phyloP scores from a whole-genome alignment of 53 echinoderm and acorn worm genomes.

The Holothuria scabra region DNA sequence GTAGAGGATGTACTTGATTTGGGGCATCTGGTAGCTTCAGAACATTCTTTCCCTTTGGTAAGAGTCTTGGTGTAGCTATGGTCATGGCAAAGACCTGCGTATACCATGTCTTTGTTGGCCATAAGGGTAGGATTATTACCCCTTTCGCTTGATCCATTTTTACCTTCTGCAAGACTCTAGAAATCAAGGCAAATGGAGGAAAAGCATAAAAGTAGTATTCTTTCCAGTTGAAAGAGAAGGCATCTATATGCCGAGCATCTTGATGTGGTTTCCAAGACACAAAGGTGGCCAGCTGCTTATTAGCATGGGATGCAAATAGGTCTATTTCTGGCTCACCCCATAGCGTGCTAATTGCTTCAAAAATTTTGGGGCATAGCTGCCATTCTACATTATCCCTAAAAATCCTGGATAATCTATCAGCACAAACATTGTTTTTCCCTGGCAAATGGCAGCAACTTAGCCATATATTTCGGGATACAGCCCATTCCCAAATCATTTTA shows the following conservation, averaged over 20 bases:
- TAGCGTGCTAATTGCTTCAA: background rate
- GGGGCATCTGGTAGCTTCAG: background rate
- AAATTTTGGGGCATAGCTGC: background rate
- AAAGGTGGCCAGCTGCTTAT: too few species aligned
- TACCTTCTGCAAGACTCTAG: too few species aligned
- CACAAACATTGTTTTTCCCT: too few species aligned
- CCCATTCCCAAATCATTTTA: too few species aligned
- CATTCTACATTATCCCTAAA: too few species aligned
- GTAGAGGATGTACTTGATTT: too few species aligned
- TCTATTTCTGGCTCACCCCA: background rate
- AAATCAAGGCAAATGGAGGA: conserved; percentile 17
- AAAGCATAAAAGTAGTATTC: conserved; percentile 26
- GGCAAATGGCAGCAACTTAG: too few species aligned
- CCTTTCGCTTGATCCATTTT: background rate
- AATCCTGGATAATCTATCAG: too few species aligned
- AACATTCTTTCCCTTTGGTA: conserved; percentile 20
- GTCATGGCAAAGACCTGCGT: conserved; percentile 8
- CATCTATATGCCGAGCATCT: background rate
- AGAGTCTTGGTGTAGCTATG: conserved; percentile 31
- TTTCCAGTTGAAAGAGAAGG: conserved; percentile 5
- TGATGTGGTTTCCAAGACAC: background rate
- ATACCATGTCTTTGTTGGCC: conserved; percentile 32
- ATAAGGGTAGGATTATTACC: background rate
- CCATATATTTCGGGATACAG: too few species aligned
- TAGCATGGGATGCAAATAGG: background rate